Percentiles rank a stretch among this genome's conserved stretches.
These are phyloP conservation scores for Ciconia nigra DNA, from an alignment of 2,797 vertebrate genomes.

Conservation along the genomic window DNA sequence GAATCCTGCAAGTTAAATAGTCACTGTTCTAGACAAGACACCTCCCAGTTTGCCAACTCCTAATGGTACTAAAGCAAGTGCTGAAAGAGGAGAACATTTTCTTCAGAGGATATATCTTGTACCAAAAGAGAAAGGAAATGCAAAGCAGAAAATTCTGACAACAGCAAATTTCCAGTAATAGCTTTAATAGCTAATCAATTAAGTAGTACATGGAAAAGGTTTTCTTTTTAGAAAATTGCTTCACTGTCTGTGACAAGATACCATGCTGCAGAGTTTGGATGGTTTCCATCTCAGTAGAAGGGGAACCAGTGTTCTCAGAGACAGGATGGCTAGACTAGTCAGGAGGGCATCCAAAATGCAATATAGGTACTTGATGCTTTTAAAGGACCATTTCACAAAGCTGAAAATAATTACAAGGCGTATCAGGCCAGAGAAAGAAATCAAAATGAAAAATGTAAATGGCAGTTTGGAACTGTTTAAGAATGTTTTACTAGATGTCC, in stretches of 20 bases:
- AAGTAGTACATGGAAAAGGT: not conserved
- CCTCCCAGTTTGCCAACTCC: not conserved
- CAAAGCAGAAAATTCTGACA: not conserved
- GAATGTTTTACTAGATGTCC: not conserved
- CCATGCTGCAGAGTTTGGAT: not conserved
- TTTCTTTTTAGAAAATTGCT: not conserved
- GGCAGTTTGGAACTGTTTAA: constrained; percentile 3
- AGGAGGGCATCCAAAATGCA: not conserved
- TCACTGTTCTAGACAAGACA: not conserved
- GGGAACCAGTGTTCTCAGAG: not conserved
- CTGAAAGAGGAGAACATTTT: not conserved
- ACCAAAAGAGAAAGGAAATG: not conserved
- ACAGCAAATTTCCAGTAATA: not conserved
- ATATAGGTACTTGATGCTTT: not conserved
- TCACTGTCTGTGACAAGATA: not conserved
- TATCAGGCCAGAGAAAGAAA: not conserved
- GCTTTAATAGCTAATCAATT: not conserved
- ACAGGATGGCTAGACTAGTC: not conserved
- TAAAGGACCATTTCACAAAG: not conserved
- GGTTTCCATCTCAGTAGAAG: not conserved
- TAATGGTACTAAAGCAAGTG: not conserved
- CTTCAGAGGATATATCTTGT: not conserved
- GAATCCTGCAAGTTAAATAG: not conserved
- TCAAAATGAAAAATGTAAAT: not conserved
- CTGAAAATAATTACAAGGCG: not conserved